Evolutionary conservation across 2,888 invertebrate species (phyloP).

Genomic region (Scaeva pyrastri): DNA sequence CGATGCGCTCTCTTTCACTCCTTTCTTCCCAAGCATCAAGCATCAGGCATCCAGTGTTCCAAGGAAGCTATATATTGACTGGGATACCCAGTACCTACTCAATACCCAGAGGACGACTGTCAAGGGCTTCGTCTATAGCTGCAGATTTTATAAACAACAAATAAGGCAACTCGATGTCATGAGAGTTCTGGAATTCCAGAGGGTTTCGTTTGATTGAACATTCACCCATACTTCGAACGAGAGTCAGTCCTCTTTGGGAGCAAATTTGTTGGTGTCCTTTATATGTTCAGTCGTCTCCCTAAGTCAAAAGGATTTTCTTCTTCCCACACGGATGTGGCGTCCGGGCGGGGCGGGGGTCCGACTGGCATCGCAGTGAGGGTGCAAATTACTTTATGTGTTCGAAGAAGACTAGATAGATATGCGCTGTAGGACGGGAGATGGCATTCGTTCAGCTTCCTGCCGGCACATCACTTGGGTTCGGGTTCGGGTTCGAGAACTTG

Average conservation of each 20-base stretch:
- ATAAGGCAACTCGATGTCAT: conserved; percentile 51
- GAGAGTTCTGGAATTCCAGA: conserved; percentile 48
- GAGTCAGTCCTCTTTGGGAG: conserved; percentile 29
- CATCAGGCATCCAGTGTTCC: background rate
- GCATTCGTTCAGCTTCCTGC: conserved; percentile 60
- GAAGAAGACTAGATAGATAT: conserved; percentile 66
- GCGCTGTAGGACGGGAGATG: conserved; percentile 70
- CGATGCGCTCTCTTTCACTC: conserved; percentile 68
- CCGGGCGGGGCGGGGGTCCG: background rate
- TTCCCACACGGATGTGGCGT: conserved; percentile 19
- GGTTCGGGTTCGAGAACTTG: conserved; percentile 58
- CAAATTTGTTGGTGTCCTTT: conserved; percentile 11
- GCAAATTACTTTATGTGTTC: conserved; percentile 70
- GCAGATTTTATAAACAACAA: conserved; percentile 47
- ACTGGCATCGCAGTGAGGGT: conserved; percentile 32
- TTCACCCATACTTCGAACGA: conserved; percentile 26
- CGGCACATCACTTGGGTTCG: too few relatives aligned
- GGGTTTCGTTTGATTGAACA: conserved; percentile 43
- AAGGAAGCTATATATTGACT: background rate
- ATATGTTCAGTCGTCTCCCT: conserved; percentile 49
- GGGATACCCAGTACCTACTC: too few relatives aligned
- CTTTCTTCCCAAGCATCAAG: background rate
- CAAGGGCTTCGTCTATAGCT: conserved; percentile 24
- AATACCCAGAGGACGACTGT: conserved; percentile 34
- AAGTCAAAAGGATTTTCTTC: conserved; percentile 71